Evolutionary conservation across 2,888 invertebrate genomes (phyloP).

Genomic region (Macrophya alboannulata): DNA sequence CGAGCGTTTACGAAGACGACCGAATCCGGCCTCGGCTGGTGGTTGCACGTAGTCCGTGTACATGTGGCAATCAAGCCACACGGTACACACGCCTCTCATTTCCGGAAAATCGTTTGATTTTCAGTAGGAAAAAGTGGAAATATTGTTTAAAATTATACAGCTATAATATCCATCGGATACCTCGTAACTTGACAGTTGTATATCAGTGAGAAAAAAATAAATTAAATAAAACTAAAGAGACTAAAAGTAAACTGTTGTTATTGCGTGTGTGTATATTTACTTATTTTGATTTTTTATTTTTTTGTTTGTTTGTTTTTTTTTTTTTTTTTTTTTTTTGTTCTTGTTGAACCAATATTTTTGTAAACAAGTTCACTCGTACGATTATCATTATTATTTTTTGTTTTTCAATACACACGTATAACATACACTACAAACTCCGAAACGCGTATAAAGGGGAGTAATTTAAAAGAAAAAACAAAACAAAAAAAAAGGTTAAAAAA

Average conservation of each 20-base stretch:
- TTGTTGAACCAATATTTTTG: background rate
- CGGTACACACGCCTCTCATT: constrained; percentile 71
- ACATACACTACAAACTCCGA: background rate
- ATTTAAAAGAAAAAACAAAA: background rate
- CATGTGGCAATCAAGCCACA: constrained; percentile 77
- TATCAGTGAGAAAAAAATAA: background rate
- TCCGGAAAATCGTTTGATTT: constrained; percentile 53
- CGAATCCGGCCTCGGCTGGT: constrained; percentile 65
- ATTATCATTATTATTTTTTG: background rate
- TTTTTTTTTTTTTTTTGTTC: background rate
- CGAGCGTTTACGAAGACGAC: constrained; percentile 61
- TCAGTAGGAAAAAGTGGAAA: constrained; percentile 27
- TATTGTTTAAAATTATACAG: background rate
- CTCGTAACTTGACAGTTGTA: background rate
- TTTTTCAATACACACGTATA: background rate
- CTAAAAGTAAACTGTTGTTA: background rate
- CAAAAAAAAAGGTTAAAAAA: background rate
- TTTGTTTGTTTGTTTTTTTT: background rate
- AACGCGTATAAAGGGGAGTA: background rate
- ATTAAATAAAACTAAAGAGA: background rate
- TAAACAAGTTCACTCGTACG: background rate
- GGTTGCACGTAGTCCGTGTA: constrained; percentile 72
- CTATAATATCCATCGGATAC: background rate
- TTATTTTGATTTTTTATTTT: background rate
- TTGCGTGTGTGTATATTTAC: background rate